These are phyloP conservation scores for Aegithalos caudatus DNA, from an alignment of 2,113 vertebrate genomes.

Conservation along the genomic window DNA sequence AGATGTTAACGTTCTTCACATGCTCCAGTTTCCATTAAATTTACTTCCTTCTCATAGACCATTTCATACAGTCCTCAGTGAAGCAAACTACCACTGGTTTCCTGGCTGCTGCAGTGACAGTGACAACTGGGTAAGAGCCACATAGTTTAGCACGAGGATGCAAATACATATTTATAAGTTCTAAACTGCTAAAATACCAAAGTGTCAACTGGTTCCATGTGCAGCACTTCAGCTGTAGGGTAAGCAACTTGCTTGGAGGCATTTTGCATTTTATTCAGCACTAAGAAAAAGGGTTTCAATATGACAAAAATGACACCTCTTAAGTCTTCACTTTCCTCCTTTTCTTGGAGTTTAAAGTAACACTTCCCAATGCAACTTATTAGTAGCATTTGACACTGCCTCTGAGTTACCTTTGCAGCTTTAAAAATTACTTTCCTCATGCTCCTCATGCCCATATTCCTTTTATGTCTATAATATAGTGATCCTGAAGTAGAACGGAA, in stretches of 20 bases:
- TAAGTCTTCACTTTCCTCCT: not conserved
- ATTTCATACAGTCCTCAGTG: not conserved
- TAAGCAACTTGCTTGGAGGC: not conserved
- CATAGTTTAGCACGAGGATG: not conserved
- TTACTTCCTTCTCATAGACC: not conserved
- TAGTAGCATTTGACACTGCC: not conserved
- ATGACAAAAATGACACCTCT: not conserved
- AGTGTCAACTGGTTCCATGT: slow-evolving; percentile 16
- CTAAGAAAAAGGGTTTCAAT: not conserved
- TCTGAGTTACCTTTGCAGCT: not conserved
- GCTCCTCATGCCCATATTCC: not conserved
- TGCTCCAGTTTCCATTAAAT: not conserved
- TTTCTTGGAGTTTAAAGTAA: not conserved
- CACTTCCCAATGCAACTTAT: not conserved
- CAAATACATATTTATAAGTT: slow-evolving; percentile 38
- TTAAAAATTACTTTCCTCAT: not conserved
- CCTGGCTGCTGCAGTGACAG: not conserved
- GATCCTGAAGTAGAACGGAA: not conserved
- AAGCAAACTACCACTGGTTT: not conserved
- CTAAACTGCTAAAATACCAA: not conserved
- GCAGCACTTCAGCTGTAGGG: not conserved
- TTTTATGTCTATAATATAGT: not conserved
- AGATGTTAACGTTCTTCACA: not conserved
- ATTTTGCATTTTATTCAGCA: slow-evolving; percentile 18
- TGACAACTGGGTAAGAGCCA: not conserved